Conservation (phyloP, 2,113 vertebrate species). For the Arvicanthis niloticus region DNA sequence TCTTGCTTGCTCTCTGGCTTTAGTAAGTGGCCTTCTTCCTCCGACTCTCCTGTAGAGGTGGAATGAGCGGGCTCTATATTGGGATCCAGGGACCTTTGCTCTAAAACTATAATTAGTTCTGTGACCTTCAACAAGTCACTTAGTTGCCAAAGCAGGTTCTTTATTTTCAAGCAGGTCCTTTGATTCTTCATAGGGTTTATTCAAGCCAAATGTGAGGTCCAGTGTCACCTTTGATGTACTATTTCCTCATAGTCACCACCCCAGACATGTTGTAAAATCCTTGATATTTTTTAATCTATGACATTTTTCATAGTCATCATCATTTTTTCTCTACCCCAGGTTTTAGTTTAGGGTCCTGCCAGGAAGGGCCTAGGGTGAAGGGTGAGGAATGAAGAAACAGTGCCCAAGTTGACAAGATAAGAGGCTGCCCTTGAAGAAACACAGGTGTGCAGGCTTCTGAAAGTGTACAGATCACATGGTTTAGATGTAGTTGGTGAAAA, state of each 20-base stretch:
- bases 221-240: background rate
- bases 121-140: conserved; percentile 52
- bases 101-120: conserved; percentile 54
- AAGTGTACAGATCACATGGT: background rate
- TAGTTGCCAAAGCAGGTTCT: conserved; percentile 41
- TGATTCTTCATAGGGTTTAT: conserved; percentile 32
- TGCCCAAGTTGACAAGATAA: background rate
- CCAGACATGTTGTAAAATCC: background rate
- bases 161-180: conserved; percentile 51
- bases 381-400: background rate
- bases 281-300: conserved; percentile 3
- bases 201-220: background rate
- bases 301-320: background rate
- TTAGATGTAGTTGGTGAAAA: background rate
- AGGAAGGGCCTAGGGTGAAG: background rate
- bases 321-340: background rate
- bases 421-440: background rate
- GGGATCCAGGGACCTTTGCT: conserved; percentile 45
- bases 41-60: background rate
- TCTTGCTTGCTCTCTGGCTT: conserved; percentile 20
- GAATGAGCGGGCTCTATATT: conserved; percentile 11
- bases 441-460: background rate
- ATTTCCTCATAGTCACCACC: background rate
- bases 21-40: background rate
- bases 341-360: background rate